Evolutionary conservation across 2,797 vertebrate species (phyloP).

Genomic region (Euphonia xanthogaster): DNA sequence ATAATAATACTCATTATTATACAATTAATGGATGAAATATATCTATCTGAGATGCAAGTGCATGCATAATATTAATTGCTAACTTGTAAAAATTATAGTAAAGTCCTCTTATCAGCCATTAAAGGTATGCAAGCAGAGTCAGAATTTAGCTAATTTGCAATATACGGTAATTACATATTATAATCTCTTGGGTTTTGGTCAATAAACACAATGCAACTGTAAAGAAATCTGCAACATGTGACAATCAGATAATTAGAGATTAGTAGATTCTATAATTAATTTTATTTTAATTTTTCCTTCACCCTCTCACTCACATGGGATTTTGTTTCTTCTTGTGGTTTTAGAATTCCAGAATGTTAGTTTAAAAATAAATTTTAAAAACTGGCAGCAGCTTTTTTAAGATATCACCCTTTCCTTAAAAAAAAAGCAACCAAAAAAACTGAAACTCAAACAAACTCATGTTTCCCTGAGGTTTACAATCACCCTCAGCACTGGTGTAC

Average conservation of each 20-base stretch:
- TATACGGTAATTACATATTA: neutral
- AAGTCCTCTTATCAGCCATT: neutral
- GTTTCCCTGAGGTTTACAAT: neutral
- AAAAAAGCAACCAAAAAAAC: neutral
- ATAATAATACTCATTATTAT: neutral
- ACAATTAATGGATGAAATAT: neutral
- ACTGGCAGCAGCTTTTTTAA: neutral
- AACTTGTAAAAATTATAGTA: neutral
- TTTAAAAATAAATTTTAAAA: neutral
- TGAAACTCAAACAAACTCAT: neutral
- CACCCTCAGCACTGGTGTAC: neutral
- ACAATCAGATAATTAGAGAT: neutral
- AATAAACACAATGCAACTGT: neutral
- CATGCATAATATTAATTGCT: neutral
- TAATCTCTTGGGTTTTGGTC: neutral
- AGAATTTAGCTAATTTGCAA: neutral
- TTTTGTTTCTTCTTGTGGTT: neutral
- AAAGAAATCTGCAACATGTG: neutral
- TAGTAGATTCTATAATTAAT: neutral
- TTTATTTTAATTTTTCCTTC: neutral
- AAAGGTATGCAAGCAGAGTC: neutral
- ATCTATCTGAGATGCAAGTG: neutral
- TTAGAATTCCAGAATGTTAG: neutral
- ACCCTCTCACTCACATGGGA: fast-evolving
- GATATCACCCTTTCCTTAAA: neutral